phyloP scores from a whole-genome alignment of 2,888 invertebrate genomes.

The Agrochola lota region DNA sequence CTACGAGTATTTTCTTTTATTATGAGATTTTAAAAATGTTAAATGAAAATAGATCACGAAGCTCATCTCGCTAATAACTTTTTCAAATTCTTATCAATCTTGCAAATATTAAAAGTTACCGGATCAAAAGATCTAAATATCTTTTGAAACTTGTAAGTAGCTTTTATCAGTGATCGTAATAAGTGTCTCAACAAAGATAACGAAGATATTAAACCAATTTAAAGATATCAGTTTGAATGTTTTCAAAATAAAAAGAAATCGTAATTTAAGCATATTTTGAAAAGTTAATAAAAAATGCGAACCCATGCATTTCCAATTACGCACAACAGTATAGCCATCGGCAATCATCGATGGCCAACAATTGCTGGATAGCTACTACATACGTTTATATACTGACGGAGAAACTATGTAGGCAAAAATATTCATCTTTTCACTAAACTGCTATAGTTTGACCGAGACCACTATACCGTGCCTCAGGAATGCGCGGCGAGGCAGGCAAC shows the following conservation, averaged over 20 bases:
- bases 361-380: too few relatives aligned
- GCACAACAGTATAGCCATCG: neutral
- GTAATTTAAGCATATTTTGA: neutral
- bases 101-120: neutral
- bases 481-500: too few relatives aligned
- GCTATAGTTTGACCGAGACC: neutral
- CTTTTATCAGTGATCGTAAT: neutral
- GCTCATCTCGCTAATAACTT: neutral
- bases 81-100: conserved; percentile 7
- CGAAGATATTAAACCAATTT: neutral
- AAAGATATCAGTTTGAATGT: neutral
- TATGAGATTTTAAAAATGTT: neutral
- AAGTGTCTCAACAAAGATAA: neutral
- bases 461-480: too few relatives aligned
- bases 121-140: neutral
- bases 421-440: neutral
- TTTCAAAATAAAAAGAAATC: neutral
- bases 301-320: neutral
- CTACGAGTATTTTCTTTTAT: neutral
- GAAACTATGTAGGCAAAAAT: too few relatives aligned
- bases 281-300: too few relatives aligned
- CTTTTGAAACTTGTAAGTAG: neutral
- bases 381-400: neutral
- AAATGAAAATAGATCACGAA: conserved; percentile 12
- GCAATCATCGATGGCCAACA: neutral